Evolutionary conservation across 2,797 vertebrate genomes (phyloP).

Genomic region (Enteromius fasciolatus): DNA sequence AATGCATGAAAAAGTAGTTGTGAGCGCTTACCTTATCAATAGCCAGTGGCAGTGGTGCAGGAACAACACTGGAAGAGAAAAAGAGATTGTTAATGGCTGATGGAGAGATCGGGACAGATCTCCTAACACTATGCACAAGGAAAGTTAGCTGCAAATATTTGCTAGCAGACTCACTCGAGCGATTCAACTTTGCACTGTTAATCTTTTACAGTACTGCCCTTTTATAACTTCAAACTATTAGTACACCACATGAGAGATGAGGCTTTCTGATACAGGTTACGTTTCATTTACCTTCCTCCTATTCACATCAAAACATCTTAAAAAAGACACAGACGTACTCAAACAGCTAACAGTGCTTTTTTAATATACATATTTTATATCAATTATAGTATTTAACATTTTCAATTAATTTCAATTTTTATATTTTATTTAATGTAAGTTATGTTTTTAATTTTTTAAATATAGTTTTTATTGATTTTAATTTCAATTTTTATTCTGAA

Average conservation of each 20-base stretch:
- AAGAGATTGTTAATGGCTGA: conserved; percentile 54
- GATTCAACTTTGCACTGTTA: conserved; percentile 67
- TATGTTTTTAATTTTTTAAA: too few species aligned
- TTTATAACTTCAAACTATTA: conserved; percentile 1
- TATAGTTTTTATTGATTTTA: too few species aligned
- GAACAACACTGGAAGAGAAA: conserved; percentile 88
- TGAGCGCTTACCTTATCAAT: conserved; percentile 93
- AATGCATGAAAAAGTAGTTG: background rate
- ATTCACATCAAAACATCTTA: background rate
- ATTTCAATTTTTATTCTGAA: too few species aligned
- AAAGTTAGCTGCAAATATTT: conserved; percentile 33
- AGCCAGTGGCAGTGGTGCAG: conserved; percentile 93
- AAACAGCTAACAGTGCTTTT: background rate
- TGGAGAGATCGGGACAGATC: background rate
- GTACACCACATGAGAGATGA: background rate
- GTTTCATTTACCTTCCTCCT: background rate
- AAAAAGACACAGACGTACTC: background rate
- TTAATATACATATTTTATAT: too few species aligned
- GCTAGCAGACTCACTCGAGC: background rate
- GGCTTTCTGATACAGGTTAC: background rate
- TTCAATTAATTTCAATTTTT: too few species aligned
- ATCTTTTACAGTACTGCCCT: conserved; percentile 69
- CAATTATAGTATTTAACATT: too few species aligned
- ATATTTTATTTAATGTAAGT: too few species aligned
- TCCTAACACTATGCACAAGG: conserved; percentile 7